Evolutionary conservation across 2,797 vertebrate species (phyloP), one percentile per base, ranked within the genome.

Genomic region (Tympanoctomys barrerae): DNA sequence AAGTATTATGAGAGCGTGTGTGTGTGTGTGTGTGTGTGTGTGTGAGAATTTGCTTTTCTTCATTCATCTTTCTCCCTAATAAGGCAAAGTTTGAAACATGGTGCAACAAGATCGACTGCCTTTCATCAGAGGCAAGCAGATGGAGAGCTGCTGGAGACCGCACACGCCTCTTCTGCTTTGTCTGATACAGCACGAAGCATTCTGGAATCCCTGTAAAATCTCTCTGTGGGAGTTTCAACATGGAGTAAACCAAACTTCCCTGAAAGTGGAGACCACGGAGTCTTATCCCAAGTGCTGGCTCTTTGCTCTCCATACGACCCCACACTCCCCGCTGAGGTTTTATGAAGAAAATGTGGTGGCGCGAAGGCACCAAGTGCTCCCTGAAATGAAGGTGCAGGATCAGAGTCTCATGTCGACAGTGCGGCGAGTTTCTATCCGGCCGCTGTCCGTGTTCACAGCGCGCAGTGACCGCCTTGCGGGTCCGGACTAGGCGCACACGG

Each of bases 211-310:
- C 42, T 33, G 9, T 10, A 57, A 82, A 28, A 31, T 39, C 13
- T 54, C 66, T 12, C 62, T 42, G 31, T 6, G 5, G 31, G 14
- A n/a, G 28, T 16, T 83, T 82, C 77, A 3, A 5, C 26, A 5
- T 26, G 84, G 64, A 39, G 33, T 39, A 73, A 39, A 54, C 2
- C 39, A 54, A 1, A 18, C 28, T 28, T 86, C 49, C 0, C 8
- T 28, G 49, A 61, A 28, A 36, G 14, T 7, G 64, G 64, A 62
- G 54, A 31, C 2, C 0, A 46, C 26, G 3, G 0, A 2, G 7
- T 42, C 8, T 18, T 52, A 2, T 22, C 19, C 26, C 2, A 21
- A 52, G 18, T 5, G 39, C 13, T 4, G 3, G 8, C 8, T 52
- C 24, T 26, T 49, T 1, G 22, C 21, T 42, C 80, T 66, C 36